A percentile compares a stretch with the other conserved stretches of the same genome.
Evolutionary conservation across 2,797 vertebrate species (phyloP).

Genomic region (Schizopygopsis pylzovi): DNA sequence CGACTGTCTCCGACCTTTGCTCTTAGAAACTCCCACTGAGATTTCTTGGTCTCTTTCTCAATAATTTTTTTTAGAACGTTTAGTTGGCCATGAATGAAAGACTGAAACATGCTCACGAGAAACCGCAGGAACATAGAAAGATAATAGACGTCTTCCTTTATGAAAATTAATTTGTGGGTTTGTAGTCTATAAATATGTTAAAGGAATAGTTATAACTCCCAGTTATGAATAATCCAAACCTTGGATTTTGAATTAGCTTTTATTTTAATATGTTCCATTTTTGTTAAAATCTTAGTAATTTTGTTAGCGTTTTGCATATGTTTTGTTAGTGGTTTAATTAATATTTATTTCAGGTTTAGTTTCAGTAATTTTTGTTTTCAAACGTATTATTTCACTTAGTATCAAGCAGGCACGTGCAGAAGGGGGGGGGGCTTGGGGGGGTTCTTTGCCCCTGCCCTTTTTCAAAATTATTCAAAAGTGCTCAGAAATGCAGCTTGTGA

Average conservation of each 20-base stretch:
- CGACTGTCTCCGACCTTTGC: constrained; percentile 21
- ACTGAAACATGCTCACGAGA: neutral
- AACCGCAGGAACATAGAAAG: neutral
- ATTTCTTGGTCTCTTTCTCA: constrained; percentile 2
- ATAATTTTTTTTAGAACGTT: neutral
- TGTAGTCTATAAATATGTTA: neutral
- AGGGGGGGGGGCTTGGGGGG: too few relatives aligned
- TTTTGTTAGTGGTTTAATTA: neutral
- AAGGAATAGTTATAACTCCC: neutral
- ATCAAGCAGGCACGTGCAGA: neutral
- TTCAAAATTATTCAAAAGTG: too few relatives aligned
- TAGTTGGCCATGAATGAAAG: neutral
- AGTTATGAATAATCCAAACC: neutral
- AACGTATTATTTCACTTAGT: neutral
- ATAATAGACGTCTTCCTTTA: neutral
- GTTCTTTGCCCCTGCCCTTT: too few relatives aligned
- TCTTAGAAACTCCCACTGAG: constrained; percentile 6
- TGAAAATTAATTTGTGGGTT: neutral
- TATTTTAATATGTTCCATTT: neutral
- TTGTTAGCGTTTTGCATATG: neutral
- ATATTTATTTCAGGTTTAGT: neutral
- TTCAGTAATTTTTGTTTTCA: neutral
- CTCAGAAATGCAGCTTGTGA: too few relatives aligned
- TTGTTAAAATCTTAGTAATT: neutral
- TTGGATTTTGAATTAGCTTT: neutral